These are phyloP conservation scores for Maniola hyperantus DNA, from an alignment of 2,888 invertebrate species.

Conservation along the genomic window DNA sequence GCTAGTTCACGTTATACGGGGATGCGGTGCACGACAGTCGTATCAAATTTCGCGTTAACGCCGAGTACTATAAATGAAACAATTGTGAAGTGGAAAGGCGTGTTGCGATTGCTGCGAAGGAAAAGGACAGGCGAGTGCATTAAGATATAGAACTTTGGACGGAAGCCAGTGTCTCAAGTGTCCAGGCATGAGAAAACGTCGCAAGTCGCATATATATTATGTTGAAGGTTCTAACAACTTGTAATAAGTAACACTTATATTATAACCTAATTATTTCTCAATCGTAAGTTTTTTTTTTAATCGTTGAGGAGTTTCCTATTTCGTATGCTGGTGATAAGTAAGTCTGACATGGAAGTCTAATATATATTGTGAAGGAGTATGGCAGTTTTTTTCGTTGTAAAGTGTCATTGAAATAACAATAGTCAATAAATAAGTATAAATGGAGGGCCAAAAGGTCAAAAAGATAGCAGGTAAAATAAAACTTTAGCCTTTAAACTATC, in stretches of 20 bases:
- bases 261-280: background rate
- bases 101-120: constrained; percentile 66
- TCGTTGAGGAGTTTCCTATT: too few relatives aligned
- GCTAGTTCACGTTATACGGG: constrained; percentile 36
- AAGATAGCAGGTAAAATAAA: too few relatives aligned
- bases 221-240: constrained; percentile 6
- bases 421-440: too few relatives aligned
- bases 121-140: constrained; percentile 73
- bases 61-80: constrained; percentile 57
- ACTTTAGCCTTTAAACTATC: too few relatives aligned
- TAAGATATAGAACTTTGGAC: constrained; percentile 78
- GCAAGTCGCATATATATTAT: constrained; percentile 40
- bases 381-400: too few relatives aligned
- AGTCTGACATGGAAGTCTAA: too few relatives aligned
- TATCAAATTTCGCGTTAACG: constrained; percentile 59
- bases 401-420: too few relatives aligned
- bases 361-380: too few relatives aligned
- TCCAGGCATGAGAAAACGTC: constrained; percentile 66
- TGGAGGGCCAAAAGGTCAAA: too few relatives aligned
- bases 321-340: too few relatives aligned
- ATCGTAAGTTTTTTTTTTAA: too few relatives aligned
- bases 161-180: constrained; percentile 76
- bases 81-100: constrained; percentile 65
- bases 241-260: background rate
- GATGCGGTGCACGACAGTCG: constrained; percentile 32